These are phyloP conservation scores for Pseudomyrmex flavicornis DNA, from an alignment of 1,140 invertebrate species.

Conservation along the genomic window DNA sequence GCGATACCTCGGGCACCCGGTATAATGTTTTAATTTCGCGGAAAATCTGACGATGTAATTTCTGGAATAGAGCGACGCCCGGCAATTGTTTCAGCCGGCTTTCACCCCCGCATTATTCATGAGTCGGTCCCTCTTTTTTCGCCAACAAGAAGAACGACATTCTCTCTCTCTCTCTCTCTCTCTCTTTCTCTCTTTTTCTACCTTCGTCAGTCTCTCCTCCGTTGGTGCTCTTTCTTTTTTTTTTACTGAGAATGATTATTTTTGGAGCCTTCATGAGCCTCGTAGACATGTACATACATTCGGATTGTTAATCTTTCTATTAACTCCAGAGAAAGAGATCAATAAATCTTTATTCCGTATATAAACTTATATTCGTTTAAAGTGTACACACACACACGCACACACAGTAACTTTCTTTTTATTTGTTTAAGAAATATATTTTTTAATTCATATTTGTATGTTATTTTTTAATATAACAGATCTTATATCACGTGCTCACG, in stretches of 20 bases:
- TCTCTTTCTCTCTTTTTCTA: background rate
- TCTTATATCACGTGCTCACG: background rate
- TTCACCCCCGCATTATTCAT: slow-evolving; percentile 76
- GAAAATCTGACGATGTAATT: slow-evolving; percentile 78
- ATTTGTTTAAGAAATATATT: no score
- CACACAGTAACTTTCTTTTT: no score
- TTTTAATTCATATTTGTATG: no score
- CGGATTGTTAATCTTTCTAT: slow-evolving; percentile 27
- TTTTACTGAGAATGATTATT: slow-evolving; percentile 24
- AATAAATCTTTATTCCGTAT: background rate
- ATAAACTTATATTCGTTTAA: background rate
- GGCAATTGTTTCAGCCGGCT: slow-evolving; percentile 76
- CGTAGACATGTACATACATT: slow-evolving; percentile 1
- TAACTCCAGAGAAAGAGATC: background rate
- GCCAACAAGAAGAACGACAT: slow-evolving; percentile 52
- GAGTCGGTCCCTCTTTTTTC: slow-evolving; percentile 66
- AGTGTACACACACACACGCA: no score
- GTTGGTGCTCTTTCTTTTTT: slow-evolving; percentile 12
- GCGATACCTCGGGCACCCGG: slow-evolving; percentile 46
- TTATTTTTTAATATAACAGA: slow-evolving; percentile 3
- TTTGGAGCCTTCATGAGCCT: slow-evolving; percentile 32
- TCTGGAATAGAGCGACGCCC: slow-evolving; percentile 73
- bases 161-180: slow-evolving; percentile 18
- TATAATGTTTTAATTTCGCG: slow-evolving; percentile 76
- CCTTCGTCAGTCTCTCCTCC: background rate